Percentiles rank a stretch among this genome's conserved stretches.
phyloP scores from a whole-genome alignment of 2,888 invertebrate species.

The Scelioninae gen. 1 region DNA sequence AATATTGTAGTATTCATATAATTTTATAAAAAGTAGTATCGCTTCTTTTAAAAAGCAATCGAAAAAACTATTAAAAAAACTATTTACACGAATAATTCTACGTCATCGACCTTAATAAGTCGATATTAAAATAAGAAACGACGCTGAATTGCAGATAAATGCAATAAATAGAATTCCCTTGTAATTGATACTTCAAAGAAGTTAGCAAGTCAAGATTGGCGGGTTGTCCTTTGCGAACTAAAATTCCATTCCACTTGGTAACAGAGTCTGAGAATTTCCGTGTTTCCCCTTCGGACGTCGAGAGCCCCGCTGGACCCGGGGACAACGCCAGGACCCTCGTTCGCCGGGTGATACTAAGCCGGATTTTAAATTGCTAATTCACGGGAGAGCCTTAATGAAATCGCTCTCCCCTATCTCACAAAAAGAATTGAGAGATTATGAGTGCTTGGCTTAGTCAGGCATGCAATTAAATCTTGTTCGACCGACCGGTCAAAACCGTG shows the following conservation, averaged over 20 bases:
- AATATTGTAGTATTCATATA: no score
- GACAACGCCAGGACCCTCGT: constrained; percentile 58
- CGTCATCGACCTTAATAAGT: constrained; percentile 44
- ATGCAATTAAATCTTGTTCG: no score
- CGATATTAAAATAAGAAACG: constrained; percentile 48
- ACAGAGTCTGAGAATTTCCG: constrained; percentile 58
- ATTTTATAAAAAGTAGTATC: no score
- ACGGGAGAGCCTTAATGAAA: constrained; percentile 74
- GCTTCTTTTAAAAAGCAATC: no score
- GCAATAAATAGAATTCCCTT: constrained; percentile 58
- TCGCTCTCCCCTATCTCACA: constrained; percentile 69
- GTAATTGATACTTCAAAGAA: constrained; percentile 68
- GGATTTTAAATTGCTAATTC: constrained; percentile 78
- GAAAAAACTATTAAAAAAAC: no score
- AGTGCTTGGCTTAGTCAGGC: no score
- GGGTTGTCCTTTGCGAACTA: no score
- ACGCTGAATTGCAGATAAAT: constrained; percentile 55
- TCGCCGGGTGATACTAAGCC: constrained; percentile 72
- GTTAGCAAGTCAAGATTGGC: constrained; percentile 58
- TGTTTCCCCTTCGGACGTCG: constrained; percentile 46
- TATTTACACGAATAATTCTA: no score
- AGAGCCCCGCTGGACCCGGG: constrained; percentile 49
- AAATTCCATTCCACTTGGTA: constrained; percentile 55
- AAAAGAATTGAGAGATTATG: constrained; percentile 74
- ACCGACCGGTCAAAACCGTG: no score